Percentiles rank a stretch among this genome's conserved stretches.
Evolutionary conservation across 2,113 vertebrate species (phyloP).

Genomic region (Chauna torquata): DNA sequence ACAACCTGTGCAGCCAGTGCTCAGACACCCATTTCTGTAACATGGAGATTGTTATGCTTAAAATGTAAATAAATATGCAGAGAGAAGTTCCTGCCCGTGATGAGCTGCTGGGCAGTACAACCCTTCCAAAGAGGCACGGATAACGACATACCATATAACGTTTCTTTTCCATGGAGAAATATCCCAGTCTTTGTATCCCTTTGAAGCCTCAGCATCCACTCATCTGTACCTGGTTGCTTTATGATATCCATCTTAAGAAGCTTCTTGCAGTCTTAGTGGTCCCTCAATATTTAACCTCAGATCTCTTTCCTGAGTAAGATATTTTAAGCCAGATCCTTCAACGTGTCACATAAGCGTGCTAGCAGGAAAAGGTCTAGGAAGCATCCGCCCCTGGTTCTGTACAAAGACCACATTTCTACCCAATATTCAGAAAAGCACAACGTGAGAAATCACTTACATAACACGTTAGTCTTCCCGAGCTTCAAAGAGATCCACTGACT

Average conservation of each 20-base stretch:
- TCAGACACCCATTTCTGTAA: not conserved
- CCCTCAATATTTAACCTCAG: not conserved
- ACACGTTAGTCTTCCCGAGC: not conserved
- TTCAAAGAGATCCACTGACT: not conserved
- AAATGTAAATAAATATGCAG: no score
- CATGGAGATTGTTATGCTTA: no score
- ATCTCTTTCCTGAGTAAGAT: not conserved
- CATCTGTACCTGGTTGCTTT: not conserved
- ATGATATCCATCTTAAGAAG: not conserved
- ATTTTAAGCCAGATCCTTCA: not conserved
- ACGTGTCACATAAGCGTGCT: not conserved
- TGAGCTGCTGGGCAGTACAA: not conserved
- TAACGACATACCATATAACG: fast-evolving
- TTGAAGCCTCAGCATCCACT: not conserved
- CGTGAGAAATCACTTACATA: conserved; percentile 31
- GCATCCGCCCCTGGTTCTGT: not conserved
- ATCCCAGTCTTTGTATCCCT: not conserved
- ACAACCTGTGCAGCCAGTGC: not conserved
- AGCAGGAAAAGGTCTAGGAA: not conserved
- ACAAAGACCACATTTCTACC: not conserved
- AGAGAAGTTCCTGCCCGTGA: no score
- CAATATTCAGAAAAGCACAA: not conserved
- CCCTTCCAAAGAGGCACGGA: not conserved
- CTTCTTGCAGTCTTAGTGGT: not conserved
- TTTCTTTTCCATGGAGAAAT: not conserved